These are phyloP conservation scores for Slavum lentiscoides DNA, from an alignment of 2,888 invertebrate genomes.

Conservation along the genomic window DNA sequence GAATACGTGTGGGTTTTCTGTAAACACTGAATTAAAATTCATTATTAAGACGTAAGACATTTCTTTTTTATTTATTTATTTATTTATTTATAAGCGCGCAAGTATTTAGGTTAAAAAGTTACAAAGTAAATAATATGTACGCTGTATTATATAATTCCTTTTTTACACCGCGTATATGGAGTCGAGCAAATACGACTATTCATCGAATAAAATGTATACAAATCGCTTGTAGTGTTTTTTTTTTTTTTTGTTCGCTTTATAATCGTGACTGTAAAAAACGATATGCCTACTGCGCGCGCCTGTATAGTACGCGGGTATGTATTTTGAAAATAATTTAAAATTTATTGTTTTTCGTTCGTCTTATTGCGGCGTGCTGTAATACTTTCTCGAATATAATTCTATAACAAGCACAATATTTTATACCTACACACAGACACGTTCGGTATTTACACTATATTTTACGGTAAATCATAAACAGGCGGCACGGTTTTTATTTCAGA, in stretches of 20 bases:
- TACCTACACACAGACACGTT: background rate
- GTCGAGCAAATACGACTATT: background rate
- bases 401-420: background rate
- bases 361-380: background rate
- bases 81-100: too few relatives aligned
- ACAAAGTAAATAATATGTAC: too few relatives aligned
- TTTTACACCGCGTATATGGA: background rate
- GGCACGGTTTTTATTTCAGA: too few relatives aligned
- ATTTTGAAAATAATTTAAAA: background rate
- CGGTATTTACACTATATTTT: background rate
- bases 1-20: too few relatives aligned
- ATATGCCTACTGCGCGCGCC: background rate
- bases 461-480: background rate
- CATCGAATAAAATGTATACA: slow-evolving; percentile 11
- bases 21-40: too few relatives aligned
- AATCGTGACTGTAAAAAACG: slow-evolving; percentile 25
- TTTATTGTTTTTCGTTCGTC: slow-evolving; percentile 26
- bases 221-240: slow-evolving; percentile 16
- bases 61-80: too few relatives aligned
- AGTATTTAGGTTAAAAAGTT: too few relatives aligned
- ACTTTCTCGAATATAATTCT: slow-evolving; percentile 29
- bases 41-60: too few relatives aligned
- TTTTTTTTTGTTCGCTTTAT: background rate
- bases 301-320: background rate
- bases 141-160: too few relatives aligned